These are phyloP conservation scores for Centropristis striata DNA, from an alignment of 2,113 vertebrate species.

Conservation along the genomic window DNA sequence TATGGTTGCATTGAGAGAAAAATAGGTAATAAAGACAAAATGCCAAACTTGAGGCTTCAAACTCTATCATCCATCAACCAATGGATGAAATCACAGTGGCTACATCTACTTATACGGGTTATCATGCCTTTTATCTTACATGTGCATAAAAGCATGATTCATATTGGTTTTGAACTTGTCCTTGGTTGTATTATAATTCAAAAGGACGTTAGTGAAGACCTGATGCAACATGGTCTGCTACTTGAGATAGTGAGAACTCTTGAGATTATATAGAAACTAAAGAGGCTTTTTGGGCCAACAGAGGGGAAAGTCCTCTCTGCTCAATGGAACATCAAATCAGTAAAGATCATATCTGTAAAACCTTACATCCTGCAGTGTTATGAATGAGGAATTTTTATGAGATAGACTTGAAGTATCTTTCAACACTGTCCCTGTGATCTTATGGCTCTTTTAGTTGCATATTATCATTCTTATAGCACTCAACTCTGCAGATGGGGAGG, in stretches of 20 bases:
- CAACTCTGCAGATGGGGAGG: background rate
- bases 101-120: too few relatives aligned
- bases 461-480: background rate
- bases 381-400: background rate
- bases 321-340: background rate
- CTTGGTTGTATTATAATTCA: background rate
- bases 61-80: too few relatives aligned
- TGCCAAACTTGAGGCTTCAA: too few relatives aligned
- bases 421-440: background rate
- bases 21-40: too few relatives aligned
- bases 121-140: too few relatives aligned
- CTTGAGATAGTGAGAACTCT: background rate
- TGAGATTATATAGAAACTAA: background rate
- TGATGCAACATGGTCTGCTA: background rate
- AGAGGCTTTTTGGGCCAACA: background rate
- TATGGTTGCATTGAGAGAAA: too few relatives aligned
- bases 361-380: background rate
- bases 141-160: too few relatives aligned
- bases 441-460: background rate
- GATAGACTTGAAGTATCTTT: background rate
- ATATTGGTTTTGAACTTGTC: too few relatives aligned
- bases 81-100: too few relatives aligned
- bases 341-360: background rate
- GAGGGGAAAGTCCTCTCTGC: background rate
- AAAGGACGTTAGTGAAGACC: background rate